Evolutionary conservation across 2,888 invertebrate genomes (phyloP).

Genomic region (Tipula unca): DNA sequence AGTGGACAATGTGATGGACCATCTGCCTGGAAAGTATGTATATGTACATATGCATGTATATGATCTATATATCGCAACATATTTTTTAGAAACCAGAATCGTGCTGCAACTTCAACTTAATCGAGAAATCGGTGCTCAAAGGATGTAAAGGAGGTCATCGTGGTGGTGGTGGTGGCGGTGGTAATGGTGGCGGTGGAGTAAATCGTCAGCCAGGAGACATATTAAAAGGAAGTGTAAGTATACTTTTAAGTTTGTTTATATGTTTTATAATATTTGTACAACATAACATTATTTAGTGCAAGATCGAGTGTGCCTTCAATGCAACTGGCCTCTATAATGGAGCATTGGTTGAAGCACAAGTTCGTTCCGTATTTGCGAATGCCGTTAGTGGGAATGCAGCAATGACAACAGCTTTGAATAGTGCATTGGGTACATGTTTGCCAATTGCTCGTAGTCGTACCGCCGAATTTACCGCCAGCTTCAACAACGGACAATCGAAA

Average conservation of each 20-base stretch:
- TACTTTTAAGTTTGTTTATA: not conserved
- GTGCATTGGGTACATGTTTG: not conserved
- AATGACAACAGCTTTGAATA: not conserved
- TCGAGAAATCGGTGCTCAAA: not conserved
- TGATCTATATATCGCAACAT: too few relatives aligned
- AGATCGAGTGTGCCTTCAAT: slow-evolving; percentile 1
- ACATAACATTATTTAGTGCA: not conserved
- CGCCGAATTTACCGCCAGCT: not conserved
- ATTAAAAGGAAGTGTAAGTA: not conserved
- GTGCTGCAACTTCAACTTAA: not conserved
- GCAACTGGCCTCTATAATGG: not conserved
- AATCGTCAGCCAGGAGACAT: not conserved
- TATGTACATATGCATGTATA: not conserved
- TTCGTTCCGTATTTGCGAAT: not conserved
- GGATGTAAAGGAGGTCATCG: not conserved
- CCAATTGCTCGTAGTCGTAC: not conserved
- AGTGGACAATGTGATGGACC: not conserved
- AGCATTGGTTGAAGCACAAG: not conserved
- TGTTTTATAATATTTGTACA: not conserved
- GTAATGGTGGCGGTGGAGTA: not conserved
- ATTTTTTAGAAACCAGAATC: not conserved
- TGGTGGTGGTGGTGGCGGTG: not conserved
- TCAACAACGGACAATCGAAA: not conserved
- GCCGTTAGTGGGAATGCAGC: not conserved
- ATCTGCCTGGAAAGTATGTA: not conserved